Percentiles rank a stretch among this genome's conserved stretches.
phyloP scores from a whole-genome alignment of 2,888 invertebrate genomes.

The Hydraecia micacea region DNA sequence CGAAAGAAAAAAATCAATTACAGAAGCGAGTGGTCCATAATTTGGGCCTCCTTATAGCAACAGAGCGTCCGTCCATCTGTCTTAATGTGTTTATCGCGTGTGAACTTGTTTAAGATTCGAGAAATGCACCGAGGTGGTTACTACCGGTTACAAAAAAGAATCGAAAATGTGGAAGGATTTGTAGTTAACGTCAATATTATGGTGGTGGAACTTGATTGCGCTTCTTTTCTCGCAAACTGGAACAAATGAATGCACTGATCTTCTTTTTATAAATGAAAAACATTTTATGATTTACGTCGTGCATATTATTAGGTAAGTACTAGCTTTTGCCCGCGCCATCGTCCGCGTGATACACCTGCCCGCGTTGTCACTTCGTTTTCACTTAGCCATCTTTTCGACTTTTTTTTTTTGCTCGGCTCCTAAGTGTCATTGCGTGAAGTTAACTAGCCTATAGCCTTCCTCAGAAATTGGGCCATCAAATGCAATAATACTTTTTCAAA shows the following conservation, averaged over 20 bases:
- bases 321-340: too few species aligned
- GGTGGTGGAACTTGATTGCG: conserved; percentile 7
- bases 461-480: background rate
- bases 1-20: conserved; percentile 77
- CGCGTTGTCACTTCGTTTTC: too few species aligned
- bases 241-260: background rate
- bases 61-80: conserved; percentile 70
- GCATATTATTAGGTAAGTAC: too few species aligned
- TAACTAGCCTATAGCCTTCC: background rate
- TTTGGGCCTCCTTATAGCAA: conserved; percentile 72
- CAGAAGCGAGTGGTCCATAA: conserved; percentile 66
- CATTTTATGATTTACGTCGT: background rate
- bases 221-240: conserved; percentile 2
- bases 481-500: too few species aligned
- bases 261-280: background rate
- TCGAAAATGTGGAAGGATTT: conserved; percentile 31
- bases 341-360: too few species aligned
- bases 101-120: conserved; percentile 61
- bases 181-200: conserved; percentile 20
- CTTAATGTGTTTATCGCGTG: conserved; percentile 80
- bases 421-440: background rate
- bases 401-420: background rate
- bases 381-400: too few species aligned
- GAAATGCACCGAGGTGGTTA: conserved; percentile 53
- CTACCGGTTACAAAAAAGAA: conserved; percentile 51